A percentile compares a stretch with the other conserved stretches of the same genome.
Evolutionary conservation across 2,113 vertebrate species (phyloP).

Genomic region (sheep (Ovis aries)): ARS-UI_Ramb_v3.0 NC_056073.1:45678001-45678500

Average conservation of each 20-base stretch:
- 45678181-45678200: not conserved
- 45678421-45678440: not conserved
- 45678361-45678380: not conserved
- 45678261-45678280: not conserved
- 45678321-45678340: not conserved
- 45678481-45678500: not conserved
- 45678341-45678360: not conserved
- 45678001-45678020: not conserved
- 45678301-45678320: not conserved
- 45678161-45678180: not conserved
- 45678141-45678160: not conserved
- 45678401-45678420: not conserved
- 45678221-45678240: not conserved
- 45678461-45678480: constrained; percentile 26
- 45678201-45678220: not conserved
- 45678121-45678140: not conserved
- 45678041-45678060: not conserved
- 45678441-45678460: not conserved
- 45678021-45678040: not conserved
- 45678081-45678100: not conserved
- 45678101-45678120: not conserved
- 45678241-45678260: not conserved
- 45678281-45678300: not conserved
- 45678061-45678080: not conserved
- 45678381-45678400: not conserved